Base-by-base conservation (phyloP, 2,113 vertebrate species). In the Aix galericulata region DNA sequence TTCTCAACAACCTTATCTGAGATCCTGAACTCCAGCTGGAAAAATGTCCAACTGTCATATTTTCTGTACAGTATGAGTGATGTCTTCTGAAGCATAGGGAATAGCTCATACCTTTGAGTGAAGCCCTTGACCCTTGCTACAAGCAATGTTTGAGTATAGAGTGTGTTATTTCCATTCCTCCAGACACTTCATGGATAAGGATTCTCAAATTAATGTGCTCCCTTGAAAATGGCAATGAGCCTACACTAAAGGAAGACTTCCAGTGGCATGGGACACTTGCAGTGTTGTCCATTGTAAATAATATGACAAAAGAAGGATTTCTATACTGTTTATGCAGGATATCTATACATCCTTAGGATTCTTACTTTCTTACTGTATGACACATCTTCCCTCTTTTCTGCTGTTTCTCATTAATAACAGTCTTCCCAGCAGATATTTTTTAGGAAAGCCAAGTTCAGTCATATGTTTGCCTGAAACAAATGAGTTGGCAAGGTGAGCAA, bases 61-160 rank as follows among this genome's bases (percentile, higher is more conserved):
- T 90, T 96, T 83, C 46, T 74, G 25, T 69, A 44, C 27, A 40
- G 23, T 83, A 52, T 66, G 69, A 91, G 52, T 53, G 66, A 73
- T 64, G 26, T 20, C 82, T 87, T 87, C 84, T 68, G 82, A 79
- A 38, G 10, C 1, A 2, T 5, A 59, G 12, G 76, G 46, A 92
- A 31, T 38, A 59, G 21, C 10, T 56, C 75, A 26, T 73, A 75
- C 17, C 38, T 66, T 79, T 73, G 62, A 91, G 20, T 25, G 53
- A 64, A 85, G 48, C 8, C 58, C 48, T 85, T 89, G 87, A 87
- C 17, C 78, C 34, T 73, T 68, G 22, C 53, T 89, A 50, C 26
- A 80, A 80, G 59, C 29, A 73, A 7, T 14, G 60, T 78, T 74
- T 91, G 82, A 68, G 66, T 34, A 73, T 29, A 52, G 74, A 53